Evolutionary conservation across 2,888 invertebrate genomes (phyloP), one percentile per base, ranked within the genome.

Genomic region (Chymomyza caudatula): DNA sequence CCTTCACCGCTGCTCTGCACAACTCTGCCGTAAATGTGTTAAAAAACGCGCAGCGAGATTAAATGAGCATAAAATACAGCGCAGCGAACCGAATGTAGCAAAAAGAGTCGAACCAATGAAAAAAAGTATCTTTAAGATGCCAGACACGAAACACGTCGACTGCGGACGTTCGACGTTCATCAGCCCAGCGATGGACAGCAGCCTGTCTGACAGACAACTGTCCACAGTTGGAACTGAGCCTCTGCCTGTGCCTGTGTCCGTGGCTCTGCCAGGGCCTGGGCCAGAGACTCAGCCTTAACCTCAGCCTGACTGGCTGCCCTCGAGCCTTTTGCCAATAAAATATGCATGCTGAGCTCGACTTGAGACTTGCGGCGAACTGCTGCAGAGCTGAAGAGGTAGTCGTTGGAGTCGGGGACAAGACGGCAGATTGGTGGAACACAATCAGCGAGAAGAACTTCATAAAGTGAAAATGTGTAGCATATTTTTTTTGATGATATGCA

Each of bases 11-110:
- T 8, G 15, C 47, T 19, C 47, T 2, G 51, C 22, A 13, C n/a
- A 2, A 15, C 52, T 47, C 61, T 15, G 63, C 72, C 69, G 77
- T 75, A 85, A 85, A 80, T 85, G 85, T 85, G 80, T 83, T 85
- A 85, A 80, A 79, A 78, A 80, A 83, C 77, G 79, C 79, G 73
- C 79, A 71, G 80, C 75, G 69, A 81, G 84, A 84, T 85, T 84
- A 85, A 82, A 78, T 86, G 78, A 84, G 82, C 86, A 82, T 84
- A 86, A 86, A 86, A 86, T 80, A 76, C 81, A 80, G 69, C 65
- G 70, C 67, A 66, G 71, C 71, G 54, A 69, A 72, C 60, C 61
- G 59, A 67, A 59, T 69, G 67, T 74, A 68, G 72, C 74, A 22
- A 73, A 73, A 73, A 71, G 64, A 44, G 37, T 64, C 69, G 61